phyloP scores from a whole-genome alignment of 2,113 vertebrate genomes.

The Bostrychus sinensis region DNA sequence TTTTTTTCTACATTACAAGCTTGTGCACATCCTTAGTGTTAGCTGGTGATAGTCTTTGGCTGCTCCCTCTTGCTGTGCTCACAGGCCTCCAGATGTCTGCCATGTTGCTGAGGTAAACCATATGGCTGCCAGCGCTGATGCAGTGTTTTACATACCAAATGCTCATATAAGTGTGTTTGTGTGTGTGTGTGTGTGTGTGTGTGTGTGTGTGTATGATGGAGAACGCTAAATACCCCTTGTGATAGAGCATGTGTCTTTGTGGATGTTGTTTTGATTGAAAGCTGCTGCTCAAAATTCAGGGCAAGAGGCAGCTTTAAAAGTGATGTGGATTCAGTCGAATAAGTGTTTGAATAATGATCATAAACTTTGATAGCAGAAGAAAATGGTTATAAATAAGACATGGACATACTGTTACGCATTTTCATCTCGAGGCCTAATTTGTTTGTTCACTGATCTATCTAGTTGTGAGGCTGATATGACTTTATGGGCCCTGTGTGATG shows the following conservation, averaged over 20 bases:
- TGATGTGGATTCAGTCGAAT: neutral
- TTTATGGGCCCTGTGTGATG: too few relatives aligned
- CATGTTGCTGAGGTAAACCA: constrained; percentile 43
- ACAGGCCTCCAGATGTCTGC: constrained; percentile 61
- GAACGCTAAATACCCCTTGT: constrained; percentile 18
- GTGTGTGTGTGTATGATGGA: constrained; percentile 13
- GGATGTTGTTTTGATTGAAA: constrained; percentile 30
- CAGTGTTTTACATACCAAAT: constrained; percentile 44
- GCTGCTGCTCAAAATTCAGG: constrained; percentile 8
- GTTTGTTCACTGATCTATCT: too few relatives aligned
- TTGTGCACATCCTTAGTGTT: constrained; percentile 22
- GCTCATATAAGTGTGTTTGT: neutral
- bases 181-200: too few relatives aligned
- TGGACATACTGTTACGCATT: neutral
- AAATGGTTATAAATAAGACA: neutral
- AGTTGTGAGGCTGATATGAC: too few relatives aligned
- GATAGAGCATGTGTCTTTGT: constrained; percentile 36
- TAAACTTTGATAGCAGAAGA: too few relatives aligned
- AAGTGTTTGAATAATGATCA: neutral
- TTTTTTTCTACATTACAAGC: constrained; percentile 12
- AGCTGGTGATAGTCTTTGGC: constrained; percentile 28
- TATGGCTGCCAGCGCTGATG: constrained; percentile 54
- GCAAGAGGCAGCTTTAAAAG: neutral
- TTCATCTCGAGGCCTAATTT: too few relatives aligned
- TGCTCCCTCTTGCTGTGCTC: constrained; percentile 27